Evolutionary conservation across 2,113 vertebrate species (phyloP), one percentile per base, ranked within the genome.

Genomic region (Pitta sordida): DNA sequence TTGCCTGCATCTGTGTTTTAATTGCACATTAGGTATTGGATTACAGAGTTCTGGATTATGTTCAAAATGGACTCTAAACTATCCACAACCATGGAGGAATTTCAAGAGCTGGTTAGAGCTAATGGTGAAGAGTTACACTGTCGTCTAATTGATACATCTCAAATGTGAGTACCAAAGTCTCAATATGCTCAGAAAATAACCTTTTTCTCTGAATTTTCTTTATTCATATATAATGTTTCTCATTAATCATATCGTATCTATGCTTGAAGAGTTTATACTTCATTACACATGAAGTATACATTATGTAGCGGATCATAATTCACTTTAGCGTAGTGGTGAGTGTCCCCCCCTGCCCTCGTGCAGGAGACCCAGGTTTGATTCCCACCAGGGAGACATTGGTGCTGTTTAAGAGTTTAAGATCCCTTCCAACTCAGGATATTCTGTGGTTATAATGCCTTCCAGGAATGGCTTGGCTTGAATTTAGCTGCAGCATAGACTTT

Each of bases 41-140:
- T 99, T 93, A 99, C 98, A 77, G 99, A 99, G 94, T 99, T 99
- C 96, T 99, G 99, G 99, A 97, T 98, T 94, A 99, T 99, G 98
- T 99, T 99, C 96, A 98, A 99, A 93, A 98, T 98, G 97, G 98
- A 99, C 77, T 97, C 98, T 90, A 98, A 97, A 93, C 97, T 99
- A 62, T 98, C 97, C 8, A 96, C 98, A 93, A 98, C 98, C 32
- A 98, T 99, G 98, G 98, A 98, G 53, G 97, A 98, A 92, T 99
- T 99, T 92, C 98, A 99, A 85, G 98, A 98, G 59, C 95, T 99
- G 96, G 98, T 99, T 97, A 97, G 96, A 97, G 98, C 98, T 80
- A 97, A 98, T 6, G 99, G 99, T 39, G 98, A 99, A 95, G 99
- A 99, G 97, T 95, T 96, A 59, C 98, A 99, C 84, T 98, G 98